Conservation (phyloP, 2,797 vertebrate genomes). For the Malacoraja senta region DNA sequence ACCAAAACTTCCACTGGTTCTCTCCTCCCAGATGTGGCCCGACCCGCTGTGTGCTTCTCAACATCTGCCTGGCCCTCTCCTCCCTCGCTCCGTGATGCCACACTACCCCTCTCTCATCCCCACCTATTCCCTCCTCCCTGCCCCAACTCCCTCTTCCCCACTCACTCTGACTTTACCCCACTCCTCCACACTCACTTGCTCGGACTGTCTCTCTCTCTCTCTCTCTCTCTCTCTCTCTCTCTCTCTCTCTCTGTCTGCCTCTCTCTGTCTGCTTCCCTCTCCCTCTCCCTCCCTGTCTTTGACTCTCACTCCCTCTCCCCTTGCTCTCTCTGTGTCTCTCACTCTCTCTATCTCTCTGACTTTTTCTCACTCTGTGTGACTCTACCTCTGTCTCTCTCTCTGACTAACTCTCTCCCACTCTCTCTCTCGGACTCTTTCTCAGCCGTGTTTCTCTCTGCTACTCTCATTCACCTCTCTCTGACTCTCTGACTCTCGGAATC, state of each 20-base stretch:
- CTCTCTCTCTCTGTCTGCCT: neutral
- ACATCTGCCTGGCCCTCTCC: too few relatives aligned
- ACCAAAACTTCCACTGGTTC: too few relatives aligned
- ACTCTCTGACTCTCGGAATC: too few relatives aligned
- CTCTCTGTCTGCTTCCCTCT: neutral
- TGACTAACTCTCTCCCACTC: neutral
- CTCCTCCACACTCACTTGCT: neutral
- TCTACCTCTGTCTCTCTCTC: neutral
- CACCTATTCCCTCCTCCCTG: neutral
- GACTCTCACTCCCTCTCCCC: neutral
- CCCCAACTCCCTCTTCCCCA: neutral
- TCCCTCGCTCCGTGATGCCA: neutral
- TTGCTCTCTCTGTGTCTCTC: too few relatives aligned
- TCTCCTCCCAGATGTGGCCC: too few relatives aligned
- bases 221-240: neutral
- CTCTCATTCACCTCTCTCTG: too few relatives aligned
- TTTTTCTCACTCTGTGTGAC: too few relatives aligned
- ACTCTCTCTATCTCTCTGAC: too few relatives aligned
- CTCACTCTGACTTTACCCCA: neutral
- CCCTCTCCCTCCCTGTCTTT: neutral
- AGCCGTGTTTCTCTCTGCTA: neutral
- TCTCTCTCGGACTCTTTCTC: neutral
- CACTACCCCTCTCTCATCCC: neutral
- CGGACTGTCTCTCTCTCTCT: neutral
- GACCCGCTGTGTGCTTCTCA: too few relatives aligned